These are phyloP conservation scores for Uropetala carovei DNA, from an alignment of 2,888 invertebrate genomes.

Conservation along the genomic window DNA sequence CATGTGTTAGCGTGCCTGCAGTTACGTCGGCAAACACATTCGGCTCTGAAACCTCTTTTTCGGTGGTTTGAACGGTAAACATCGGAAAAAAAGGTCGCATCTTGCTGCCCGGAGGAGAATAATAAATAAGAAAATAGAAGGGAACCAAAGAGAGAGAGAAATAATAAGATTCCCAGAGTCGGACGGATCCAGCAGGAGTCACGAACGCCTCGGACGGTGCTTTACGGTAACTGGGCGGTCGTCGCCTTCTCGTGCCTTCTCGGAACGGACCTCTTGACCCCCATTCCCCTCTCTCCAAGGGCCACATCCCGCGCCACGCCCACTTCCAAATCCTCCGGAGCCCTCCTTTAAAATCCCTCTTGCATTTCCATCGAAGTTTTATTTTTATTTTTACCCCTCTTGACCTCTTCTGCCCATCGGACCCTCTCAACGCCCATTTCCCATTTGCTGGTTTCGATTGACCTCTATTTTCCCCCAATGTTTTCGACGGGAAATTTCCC, in stretches of 20 bases:
- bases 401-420: neutral
- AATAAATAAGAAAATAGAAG: neutral
- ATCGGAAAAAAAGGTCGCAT: neutral
- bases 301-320: neutral
- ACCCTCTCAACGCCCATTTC: neutral
- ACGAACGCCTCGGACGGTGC: neutral
- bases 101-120: neutral
- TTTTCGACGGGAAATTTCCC: neutral
- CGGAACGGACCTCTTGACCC: neutral
- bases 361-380: neutral
- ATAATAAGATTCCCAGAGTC: neutral
- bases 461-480: neutral
- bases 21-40: neutral
- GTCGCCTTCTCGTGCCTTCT: neutral
- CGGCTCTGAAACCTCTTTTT: neutral
- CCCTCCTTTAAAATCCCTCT: neutral
- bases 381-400: neutral
- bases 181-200: neutral
- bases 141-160: neutral
- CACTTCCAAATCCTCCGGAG: neutral
- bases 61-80: neutral
- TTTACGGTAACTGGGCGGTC: neutral
- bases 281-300: neutral
- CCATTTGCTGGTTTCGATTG: neutral
- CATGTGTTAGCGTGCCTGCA: neutral